Base-by-base conservation (phyloP, 2,113 vertebrate genomes). In the Larimichthys crocea region DNA sequence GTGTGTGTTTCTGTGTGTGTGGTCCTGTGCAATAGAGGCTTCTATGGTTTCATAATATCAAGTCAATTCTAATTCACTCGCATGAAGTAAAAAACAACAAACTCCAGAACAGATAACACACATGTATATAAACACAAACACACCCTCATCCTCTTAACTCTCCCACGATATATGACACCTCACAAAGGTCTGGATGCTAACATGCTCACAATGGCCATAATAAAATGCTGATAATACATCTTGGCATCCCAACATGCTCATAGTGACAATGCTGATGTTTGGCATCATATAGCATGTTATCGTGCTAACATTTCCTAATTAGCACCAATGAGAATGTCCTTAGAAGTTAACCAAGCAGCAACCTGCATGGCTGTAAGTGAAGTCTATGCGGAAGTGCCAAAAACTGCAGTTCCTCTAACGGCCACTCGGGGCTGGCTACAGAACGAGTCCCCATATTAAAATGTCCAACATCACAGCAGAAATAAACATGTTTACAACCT, bases 121-220 rank as follows among this genome's bases (percentile, higher is more conserved):
- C 0, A 10, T 22, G 42, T 19, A 17, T 19, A 60, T 15, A 80
- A 80, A 67, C 66, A 75, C 57, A 83, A 79, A 74, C 68, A 67
- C 40, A 55, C 24, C 17, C n/a, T 46, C 69, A n/a, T 0, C 35
- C 22, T 49, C 6, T 35, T 11, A 10, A 24, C 20, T 70, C 59
- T 82, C 75, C 53, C 71, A 82, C 22, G 15, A 76, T 74, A 68
- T 26, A 26, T 1, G 24, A 86, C 31, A 79, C 83, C 53, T 69
- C 48, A 17, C 40, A 26, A 11, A 60, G 35, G 15, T 22, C 17
- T 66, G 22, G 31, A 53, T 62, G 57, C 46, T n/a, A 56, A 59
- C 14, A 56, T 19, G 24, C 40, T 56, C 12, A 71, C 35, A 52
- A 5, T n/a, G 6, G 40, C 22, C 17, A 50, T 48, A 2, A 2